phyloP scores from a whole-genome alignment of 2,888 invertebrate species.

The Sturmia bella region DNA sequence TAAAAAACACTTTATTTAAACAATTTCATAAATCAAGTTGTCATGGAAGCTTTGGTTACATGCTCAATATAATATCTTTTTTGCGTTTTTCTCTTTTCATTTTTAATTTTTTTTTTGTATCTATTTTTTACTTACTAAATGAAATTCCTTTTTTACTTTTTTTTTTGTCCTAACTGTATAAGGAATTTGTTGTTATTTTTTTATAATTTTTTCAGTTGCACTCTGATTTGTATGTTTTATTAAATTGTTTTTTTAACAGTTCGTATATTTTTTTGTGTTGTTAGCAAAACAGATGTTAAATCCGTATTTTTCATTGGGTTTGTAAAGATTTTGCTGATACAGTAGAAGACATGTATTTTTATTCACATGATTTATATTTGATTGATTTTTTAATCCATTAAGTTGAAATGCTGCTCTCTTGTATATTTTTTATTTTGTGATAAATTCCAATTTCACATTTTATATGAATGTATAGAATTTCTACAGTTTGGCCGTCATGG shows the following conservation, averaged over 20 bases:
- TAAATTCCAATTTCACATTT: neutral
- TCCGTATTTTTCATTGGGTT: conserved; percentile 1
- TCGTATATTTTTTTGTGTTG: neutral
- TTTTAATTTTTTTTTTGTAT: neutral
- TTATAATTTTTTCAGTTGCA: conserved; percentile 28
- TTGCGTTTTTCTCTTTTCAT: neutral
- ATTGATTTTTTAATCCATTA: conserved; percentile 68
- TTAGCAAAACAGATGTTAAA: no score
- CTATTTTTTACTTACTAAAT: neutral
- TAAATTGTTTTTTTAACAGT: neutral
- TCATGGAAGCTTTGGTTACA: no score
- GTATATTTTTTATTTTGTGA: neutral
- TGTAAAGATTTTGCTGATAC: conserved; percentile 28
- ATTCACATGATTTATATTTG: conserved; percentile 56
- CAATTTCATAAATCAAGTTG: no score
- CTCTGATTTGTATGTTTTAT: conserved; percentile 35
- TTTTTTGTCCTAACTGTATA: neutral
- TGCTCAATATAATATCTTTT: no score
- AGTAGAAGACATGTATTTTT: conserved; percentile 26
- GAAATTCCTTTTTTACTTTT: neutral
- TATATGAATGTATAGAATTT: neutral
- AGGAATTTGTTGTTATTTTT: neutral
- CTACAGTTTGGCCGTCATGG: neutral
- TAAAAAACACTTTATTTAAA: no score
- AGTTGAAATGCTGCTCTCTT: conserved; percentile 38